Conservation (phyloP, 2,113 vertebrate species). For the Trinectes maculatus region DNA sequence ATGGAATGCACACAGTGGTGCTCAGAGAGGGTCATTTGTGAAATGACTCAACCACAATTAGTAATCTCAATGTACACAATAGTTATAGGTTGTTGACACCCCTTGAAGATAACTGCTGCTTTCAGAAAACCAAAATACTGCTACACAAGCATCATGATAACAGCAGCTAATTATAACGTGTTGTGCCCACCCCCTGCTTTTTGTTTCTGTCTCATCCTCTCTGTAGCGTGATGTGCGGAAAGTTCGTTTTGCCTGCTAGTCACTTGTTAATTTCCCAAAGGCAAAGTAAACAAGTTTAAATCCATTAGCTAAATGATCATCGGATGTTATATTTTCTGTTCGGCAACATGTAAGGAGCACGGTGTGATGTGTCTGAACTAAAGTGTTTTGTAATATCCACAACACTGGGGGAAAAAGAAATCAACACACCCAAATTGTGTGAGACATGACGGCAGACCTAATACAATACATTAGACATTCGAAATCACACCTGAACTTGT, state of each 20-base stretch:
- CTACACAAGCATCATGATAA: constrained; percentile 18
- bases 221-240: constrained; percentile 33
- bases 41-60: neutral
- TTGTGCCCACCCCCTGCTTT: constrained; percentile 32
- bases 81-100: constrained; percentile 7
- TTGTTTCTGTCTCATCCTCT: constrained; percentile 37
- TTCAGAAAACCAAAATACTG: constrained; percentile 14
- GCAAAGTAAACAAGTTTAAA: constrained; percentile 26
- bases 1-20: no score
- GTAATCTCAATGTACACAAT: constrained; percentile 1
- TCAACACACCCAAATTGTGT: neutral
- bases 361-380: constrained; percentile 2
- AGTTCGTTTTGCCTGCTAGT: constrained; percentile 31
- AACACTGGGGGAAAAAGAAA: neutral
- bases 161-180: constrained; percentile 56
- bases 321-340: constrained; percentile 28
- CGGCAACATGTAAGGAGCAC: neutral
- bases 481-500: no score
- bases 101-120: neutral
- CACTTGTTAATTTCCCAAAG: constrained; percentile 54
- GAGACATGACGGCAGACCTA: no score
- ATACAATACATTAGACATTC: no score
- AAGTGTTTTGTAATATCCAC: constrained; percentile 5
- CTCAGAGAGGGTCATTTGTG: neutral
- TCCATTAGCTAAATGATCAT: constrained; percentile 27